These are phyloP conservation scores for Pao palembangensis DNA, from an alignment of 2,113 vertebrate genomes.

Conservation along the genomic window DNA sequence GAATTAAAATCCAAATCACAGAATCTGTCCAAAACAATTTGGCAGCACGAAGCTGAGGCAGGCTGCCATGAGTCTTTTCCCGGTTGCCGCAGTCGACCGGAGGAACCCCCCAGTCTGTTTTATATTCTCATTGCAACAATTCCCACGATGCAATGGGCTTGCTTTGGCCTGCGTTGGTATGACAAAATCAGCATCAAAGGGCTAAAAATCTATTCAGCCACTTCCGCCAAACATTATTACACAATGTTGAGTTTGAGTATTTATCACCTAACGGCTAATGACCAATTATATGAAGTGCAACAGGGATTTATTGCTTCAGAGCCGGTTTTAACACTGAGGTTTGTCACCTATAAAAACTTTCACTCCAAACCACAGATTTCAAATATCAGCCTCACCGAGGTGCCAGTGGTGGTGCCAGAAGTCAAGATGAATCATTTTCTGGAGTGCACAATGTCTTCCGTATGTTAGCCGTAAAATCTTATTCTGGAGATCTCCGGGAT, in stretches of 20 bases:
- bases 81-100: constrained; percentile 15
- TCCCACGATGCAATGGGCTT: constrained; percentile 24
- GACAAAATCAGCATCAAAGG: constrained; percentile 29
- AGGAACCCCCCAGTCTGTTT: constrained; percentile 19
- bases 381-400: no score
- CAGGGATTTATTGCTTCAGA: no score
- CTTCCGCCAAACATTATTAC: constrained; percentile 3
- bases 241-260: no score
- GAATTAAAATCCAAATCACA: constrained; percentile 21
- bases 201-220: constrained; percentile 6
- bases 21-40: constrained; percentile 41
- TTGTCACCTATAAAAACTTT: no score
- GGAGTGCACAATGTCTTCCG: no score
- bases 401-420: no score
- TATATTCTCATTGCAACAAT: constrained; percentile 30
- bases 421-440: no score
- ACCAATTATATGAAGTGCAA: not conserved
- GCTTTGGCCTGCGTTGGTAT: constrained; percentile 31
- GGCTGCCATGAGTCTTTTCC: constrained; percentile 27
- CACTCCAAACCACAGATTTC: no score
- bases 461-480: no score
- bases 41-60: constrained; percentile 14
- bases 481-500: no score
- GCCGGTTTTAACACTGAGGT: no score
- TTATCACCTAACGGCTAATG: not conserved